Percentiles rank a stretch among this genome's conserved stretches.
Conservation (phyloP, 2,113 vertebrate genomes). For the Pygoscelis antarcticus region DNA sequence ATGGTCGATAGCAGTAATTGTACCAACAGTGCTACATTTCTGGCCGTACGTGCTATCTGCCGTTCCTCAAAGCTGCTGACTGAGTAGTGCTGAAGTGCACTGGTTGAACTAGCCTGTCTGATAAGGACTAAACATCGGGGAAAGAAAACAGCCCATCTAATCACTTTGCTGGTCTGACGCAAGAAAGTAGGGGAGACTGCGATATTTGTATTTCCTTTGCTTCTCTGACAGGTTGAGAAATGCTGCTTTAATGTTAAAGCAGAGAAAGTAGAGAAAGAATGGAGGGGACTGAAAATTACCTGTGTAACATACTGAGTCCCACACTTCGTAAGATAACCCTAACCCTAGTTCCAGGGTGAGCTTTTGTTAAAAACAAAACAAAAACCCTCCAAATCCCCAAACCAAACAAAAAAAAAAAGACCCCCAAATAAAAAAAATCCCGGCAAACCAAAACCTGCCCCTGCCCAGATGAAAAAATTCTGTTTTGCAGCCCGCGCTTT, state of each 20-base stretch:
- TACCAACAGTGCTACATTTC: neutral
- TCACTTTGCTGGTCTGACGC: neutral
- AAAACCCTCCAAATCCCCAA: neutral
- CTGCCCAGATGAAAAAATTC: neutral
- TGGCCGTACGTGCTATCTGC: neutral
- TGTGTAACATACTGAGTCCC: neutral
- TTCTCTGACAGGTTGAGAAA: neutral
- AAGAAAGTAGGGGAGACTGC: neutral
- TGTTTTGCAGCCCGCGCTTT: neutral
- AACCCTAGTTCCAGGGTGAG: neutral
- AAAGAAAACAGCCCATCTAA: neutral
- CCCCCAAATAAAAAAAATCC: neutral
- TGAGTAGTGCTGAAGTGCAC: neutral
- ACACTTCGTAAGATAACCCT: accelerated
- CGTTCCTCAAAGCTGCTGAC: neutral
- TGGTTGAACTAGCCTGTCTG: neutral
- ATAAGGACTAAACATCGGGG: neutral
- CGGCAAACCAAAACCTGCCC: neutral
- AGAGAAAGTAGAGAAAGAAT: neutral
- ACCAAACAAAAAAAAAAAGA: neutral
- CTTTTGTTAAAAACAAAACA: neutral
- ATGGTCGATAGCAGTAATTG: no score
- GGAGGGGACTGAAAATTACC: neutral
- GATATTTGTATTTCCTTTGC: neutral
- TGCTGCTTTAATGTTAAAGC: neutral